Evolutionary conservation across 53 echinoderm and acorn worm genomes (phyloP).

Genomic region (Echinometra lucunter): DNA sequence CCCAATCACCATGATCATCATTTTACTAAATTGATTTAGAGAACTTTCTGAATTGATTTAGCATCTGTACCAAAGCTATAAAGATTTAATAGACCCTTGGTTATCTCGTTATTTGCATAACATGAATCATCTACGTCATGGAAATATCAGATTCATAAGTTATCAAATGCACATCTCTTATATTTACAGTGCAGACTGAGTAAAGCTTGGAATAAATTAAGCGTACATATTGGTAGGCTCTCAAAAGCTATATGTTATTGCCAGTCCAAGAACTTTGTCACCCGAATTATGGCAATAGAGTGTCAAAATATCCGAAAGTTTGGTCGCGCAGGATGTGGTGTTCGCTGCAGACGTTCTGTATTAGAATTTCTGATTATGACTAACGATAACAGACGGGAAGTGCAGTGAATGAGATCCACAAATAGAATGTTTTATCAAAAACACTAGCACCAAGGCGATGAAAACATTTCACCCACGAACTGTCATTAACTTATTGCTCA

Average conservation of each 20-base stretch:
- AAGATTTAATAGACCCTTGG: not conserved
- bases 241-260: too few relatives aligned
- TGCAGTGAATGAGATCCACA: not conserved
- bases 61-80: not conserved
- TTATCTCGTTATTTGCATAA: not conserved
- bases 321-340: not conserved
- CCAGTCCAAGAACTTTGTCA: too few relatives aligned
- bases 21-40: not conserved
- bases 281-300: too few relatives aligned
- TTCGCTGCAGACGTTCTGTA: conserved; percentile 10
- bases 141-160: not conserved
- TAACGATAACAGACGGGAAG: conserved; percentile 22
- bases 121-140: not conserved
- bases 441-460: not conserved
- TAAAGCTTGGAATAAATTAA: too few relatives aligned
- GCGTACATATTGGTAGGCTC: too few relatives aligned
- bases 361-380: conserved; percentile 22
- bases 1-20: not conserved
- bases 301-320: not conserved
- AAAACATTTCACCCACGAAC: not conserved
- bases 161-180: not conserved
- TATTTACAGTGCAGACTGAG: too few relatives aligned
- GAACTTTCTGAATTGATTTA: not conserved
- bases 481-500: not conserved
- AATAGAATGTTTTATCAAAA: conserved; percentile 29